Evolutionary conservation across 2,113 vertebrate genomes (phyloP), one percentile per base, ranked within the genome.

Genomic region (Octodon degus): DNA sequence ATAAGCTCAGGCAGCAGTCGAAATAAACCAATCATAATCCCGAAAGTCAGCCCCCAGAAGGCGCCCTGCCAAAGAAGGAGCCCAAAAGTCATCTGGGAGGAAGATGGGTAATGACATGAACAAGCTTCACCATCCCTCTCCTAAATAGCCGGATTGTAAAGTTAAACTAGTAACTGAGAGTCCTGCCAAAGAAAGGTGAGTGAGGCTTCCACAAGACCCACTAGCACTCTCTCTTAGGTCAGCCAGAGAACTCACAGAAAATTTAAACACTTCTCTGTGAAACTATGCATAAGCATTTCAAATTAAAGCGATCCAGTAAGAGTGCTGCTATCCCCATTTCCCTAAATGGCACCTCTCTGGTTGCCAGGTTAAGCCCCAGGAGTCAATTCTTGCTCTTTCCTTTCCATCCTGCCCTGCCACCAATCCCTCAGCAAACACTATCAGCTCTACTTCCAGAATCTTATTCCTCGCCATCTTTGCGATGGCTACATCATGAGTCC

Each of bases 31-130:
- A 97, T 94, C 0, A 95, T 0, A 27, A 99, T 98, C 34, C 99
- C 99, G 0, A 99, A 4, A 0, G 96, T n/a, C 82, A 99, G 96
- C 68, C 99, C 99, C 95, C 98, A 99, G 97, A 99, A 99, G 25
- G 99, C 99, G 5, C 99, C 99, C 99, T 99, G 98, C 12, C n/a
- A 76, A 81, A 88, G 32, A 96, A 90, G 58, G 37, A 74, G 12
- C 17, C 53, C 11, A 2, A 34, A 20, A 50, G 74, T 96, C 24
- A 76, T 17, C 11, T 24, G 20, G 27, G 53, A 60, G 67, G 40
- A 47, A 62, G 55, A 30, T 1, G 25, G 63, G 4, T 10, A 37
- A 76, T 6, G 50, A 76, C 55, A 13, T 62, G 34, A 24, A 30
- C 19, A 40, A 53, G 34, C 8, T 3, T 40, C 80, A 19, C 60